A percentile compares a stretch with the other conserved stretches of the same genome.
Evolutionary conservation across 2,113 vertebrate genomes (phyloP).

Genomic region (Sinocyclocheilus anshuiensis): DNA sequence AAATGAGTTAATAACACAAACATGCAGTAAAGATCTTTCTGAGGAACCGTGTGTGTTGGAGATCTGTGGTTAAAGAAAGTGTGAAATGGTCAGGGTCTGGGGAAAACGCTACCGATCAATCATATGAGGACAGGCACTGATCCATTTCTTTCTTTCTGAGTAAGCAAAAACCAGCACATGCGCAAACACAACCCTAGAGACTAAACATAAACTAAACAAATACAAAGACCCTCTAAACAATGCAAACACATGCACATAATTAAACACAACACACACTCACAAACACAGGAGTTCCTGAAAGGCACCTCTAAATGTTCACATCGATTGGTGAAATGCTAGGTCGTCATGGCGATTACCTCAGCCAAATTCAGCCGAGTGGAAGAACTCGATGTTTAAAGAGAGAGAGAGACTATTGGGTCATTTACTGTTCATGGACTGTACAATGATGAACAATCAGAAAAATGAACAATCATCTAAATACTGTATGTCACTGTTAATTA

Average conservation of each 20-base stretch:
- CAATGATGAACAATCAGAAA: not conserved
- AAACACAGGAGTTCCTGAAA: slow-evolving; percentile 57
- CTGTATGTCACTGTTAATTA: not conserved
- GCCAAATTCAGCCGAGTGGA: slow-evolving; percentile 52
- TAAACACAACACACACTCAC: slow-evolving; percentile 35
- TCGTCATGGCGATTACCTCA: slow-evolving; percentile 62
- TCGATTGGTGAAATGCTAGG: slow-evolving; percentile 69
- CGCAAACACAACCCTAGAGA: slow-evolving; percentile 22
- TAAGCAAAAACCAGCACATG: slow-evolving; percentile 35
- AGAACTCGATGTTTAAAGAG: slow-evolving; percentile 35
- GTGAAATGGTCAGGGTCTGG: slow-evolving; percentile 29
- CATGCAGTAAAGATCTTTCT: not conserved
- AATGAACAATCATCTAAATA: not conserved
- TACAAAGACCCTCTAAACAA: slow-evolving; percentile 10
- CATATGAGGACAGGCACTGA: slow-evolving; percentile 43
- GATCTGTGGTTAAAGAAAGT: not conserved
- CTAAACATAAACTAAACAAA: slow-evolving; percentile 31
- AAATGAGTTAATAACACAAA: not conserved
- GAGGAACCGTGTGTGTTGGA: not conserved
- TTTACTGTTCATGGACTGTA: not conserved
- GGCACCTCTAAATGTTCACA: slow-evolving; percentile 77
- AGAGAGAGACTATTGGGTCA: not conserved
- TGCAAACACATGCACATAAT: slow-evolving; percentile 41
- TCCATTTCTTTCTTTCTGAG: slow-evolving; percentile 42
- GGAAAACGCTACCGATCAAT: slow-evolving; percentile 34